These are phyloP conservation scores for Echeneis naucrates DNA, from an alignment of 2,797 vertebrate genomes.

Conservation along the genomic window DNA sequence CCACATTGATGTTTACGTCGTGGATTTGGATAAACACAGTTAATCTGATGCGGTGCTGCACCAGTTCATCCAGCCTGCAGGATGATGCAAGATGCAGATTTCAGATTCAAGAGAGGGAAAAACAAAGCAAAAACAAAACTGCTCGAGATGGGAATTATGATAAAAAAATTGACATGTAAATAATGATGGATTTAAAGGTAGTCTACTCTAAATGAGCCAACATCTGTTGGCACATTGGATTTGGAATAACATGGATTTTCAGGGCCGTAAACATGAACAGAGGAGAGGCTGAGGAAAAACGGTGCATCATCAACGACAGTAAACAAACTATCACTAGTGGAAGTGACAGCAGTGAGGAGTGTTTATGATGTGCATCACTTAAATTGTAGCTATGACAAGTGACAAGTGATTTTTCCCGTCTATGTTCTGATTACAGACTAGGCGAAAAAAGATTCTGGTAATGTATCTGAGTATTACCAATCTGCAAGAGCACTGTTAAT, in stretches of 20 bases:
- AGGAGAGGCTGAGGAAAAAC: background rate
- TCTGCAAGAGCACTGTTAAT: background rate
- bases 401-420: background rate
- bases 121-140: background rate
- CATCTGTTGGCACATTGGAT: constrained; percentile 44
- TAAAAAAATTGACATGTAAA: constrained; percentile 36
- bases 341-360: background rate
- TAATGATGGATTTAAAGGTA: constrained; percentile 42
- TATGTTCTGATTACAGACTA: too few relatives aligned
- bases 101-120: constrained; percentile 15
- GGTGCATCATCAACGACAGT: constrained; percentile 9
- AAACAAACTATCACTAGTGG: constrained; percentile 34
- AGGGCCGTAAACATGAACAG: constrained; percentile 26
- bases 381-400: background rate
- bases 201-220: constrained; percentile 28
- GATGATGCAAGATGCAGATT: constrained; percentile 5
- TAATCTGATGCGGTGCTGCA: constrained; percentile 40
- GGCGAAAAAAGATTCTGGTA: background rate
- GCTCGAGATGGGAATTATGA: constrained; percentile 16
- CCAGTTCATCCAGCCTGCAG: constrained; percentile 19
- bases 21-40: constrained; percentile 54
- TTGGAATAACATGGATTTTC: constrained; percentile 29
- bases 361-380: constrained; percentile 5
- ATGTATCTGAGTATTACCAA: background rate
- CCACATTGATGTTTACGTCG: constrained; percentile 69